Evolutionary conservation across 2,113 vertebrate genomes (phyloP).

Genomic region (Athene cunicularia): DNA sequence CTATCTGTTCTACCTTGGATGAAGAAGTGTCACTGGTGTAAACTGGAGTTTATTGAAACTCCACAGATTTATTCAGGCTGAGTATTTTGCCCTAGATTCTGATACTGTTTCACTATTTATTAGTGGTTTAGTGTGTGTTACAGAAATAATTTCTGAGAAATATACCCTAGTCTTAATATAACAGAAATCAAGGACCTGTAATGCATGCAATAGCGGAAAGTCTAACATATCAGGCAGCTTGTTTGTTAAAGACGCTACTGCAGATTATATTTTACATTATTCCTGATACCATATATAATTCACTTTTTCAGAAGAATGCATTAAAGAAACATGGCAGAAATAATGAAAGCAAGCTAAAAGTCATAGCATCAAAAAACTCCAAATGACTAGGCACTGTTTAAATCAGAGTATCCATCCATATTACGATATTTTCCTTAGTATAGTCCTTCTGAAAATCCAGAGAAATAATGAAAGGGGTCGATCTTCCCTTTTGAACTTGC

Average conservation of each 20-base stretch:
- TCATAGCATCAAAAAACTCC: not conserved
- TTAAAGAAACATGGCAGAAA: not conserved
- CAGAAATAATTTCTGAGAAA: not conserved
- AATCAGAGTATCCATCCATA: not conserved
- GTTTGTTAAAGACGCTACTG: not conserved
- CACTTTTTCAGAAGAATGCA: not conserved
- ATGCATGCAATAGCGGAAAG: not conserved
- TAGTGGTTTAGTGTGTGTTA: not conserved
- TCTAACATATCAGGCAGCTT: not conserved
- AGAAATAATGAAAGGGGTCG: not conserved
- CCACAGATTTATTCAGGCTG: not conserved
- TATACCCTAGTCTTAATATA: not conserved
- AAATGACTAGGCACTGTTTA: not conserved
- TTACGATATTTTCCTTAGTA: not conserved
- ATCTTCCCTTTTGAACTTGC: not conserved
- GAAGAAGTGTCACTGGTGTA: accelerated
- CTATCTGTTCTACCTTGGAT: not conserved
- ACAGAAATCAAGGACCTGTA: not conserved
- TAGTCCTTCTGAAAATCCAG: not conserved
- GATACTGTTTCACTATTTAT: not conserved
- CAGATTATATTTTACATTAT: not conserved
- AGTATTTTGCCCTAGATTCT: not conserved
- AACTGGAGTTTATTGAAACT: not conserved
- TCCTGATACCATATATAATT: not conserved
- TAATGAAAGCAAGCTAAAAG: not conserved